phyloP scores from a whole-genome alignment of 2,888 invertebrate species.

The Torymus auratus region DNA sequence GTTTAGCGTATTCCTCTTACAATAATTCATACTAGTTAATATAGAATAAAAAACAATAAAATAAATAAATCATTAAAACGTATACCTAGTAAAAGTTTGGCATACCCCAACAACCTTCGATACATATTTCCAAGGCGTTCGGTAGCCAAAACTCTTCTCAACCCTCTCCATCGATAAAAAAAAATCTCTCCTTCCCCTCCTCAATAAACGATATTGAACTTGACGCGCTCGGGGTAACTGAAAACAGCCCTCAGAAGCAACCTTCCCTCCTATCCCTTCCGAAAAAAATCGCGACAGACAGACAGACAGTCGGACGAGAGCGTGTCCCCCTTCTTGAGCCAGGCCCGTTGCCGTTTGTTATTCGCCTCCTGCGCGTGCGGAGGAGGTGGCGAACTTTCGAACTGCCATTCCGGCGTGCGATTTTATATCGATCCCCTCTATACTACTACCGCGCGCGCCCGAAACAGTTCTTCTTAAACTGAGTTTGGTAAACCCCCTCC shows the following conservation, averaged over 20 bases:
- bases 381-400: constrained; percentile 63
- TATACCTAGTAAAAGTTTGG: too few species aligned
- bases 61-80: too few species aligned
- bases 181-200: background rate
- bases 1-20: too few species aligned
- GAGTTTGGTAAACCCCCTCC: constrained; percentile 74
- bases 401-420: constrained; percentile 67
- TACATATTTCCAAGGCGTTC: too few species aligned
- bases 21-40: too few species aligned
- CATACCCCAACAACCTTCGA: too few species aligned
- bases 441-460: constrained; percentile 50
- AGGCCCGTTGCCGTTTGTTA: constrained; percentile 62
- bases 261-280: background rate
- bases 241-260: background rate
- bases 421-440: constrained; percentile 61
- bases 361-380: constrained; percentile 51
- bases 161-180: background rate
- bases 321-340: background rate
- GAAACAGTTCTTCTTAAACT: constrained; percentile 75
- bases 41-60: too few species aligned
- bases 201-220: constrained; percentile 19
- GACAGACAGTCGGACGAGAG: constrained; percentile 1
- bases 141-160: too few species aligned
- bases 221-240: background rate
- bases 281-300: too few species aligned